A percentile compares a stretch with the other conserved stretches of the same genome.
phyloP scores from a whole-genome alignment of 2,888 invertebrate species.

The Pimpla rufipes region DNA sequence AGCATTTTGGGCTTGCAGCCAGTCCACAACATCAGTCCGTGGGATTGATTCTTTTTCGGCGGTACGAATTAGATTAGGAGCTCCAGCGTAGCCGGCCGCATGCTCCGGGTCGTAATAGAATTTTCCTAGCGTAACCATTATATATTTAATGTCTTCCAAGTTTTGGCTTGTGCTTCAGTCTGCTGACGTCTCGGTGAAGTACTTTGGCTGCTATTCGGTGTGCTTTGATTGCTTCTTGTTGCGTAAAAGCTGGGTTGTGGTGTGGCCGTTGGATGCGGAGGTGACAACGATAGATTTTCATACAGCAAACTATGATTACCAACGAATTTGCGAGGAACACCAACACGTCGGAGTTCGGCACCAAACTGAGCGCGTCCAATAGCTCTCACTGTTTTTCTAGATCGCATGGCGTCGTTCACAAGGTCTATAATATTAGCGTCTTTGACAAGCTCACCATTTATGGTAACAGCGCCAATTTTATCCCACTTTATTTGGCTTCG shows the following conservation, averaged over 20 bases:
- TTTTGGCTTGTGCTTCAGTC: neutral
- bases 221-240: constrained; percentile 4
- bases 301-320: constrained; percentile 19
- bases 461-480: constrained; percentile 6
- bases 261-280: neutral
- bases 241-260: neutral
- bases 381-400: constrained; percentile 22
- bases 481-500: constrained; percentile 41
- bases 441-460: neutral
- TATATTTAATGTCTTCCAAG: neutral
- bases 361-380: constrained; percentile 33
- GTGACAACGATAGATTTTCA: neutral
- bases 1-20: constrained; percentile 6
- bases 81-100: constrained; percentile 55
- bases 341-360: neutral
- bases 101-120: constrained; percentile 60
- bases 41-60: neutral
- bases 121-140: constrained; percentile 17
- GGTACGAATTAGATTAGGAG: neutral
- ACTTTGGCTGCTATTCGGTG: neutral
- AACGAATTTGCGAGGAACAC: constrained; percentile 23
- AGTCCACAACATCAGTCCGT: neutral
- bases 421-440: constrained; percentile 48
- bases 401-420: constrained; percentile 42
- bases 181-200: neutral